These are phyloP conservation scores for Lacerta bilineata DNA, from an alignment of 2,797 vertebrate genomes.

Conservation along the genomic window DNA sequence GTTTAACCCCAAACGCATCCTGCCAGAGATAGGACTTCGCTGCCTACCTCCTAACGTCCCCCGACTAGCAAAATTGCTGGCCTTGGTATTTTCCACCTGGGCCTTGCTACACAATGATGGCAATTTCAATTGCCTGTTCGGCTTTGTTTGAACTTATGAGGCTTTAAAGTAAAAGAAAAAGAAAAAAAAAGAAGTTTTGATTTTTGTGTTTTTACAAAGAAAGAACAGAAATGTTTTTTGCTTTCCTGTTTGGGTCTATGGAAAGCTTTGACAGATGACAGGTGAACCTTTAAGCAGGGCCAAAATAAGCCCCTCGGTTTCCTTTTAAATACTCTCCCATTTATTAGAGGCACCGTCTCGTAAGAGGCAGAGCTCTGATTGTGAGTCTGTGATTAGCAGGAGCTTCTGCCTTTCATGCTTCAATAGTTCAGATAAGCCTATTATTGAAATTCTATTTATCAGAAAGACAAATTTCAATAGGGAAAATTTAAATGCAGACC, in stretches of 20 bases:
- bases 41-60: neutral
- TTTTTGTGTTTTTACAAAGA: neutral
- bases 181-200: neutral
- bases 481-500: slow-evolving; percentile 39
- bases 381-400: slow-evolving; percentile 54
- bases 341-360: slow-evolving; percentile 32
- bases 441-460: slow-evolving; percentile 25
- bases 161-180: neutral
- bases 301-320: slow-evolving; percentile 9
- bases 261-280: slow-evolving; percentile 38
- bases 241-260: slow-evolving; percentile 19
- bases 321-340: slow-evolving; percentile 17
- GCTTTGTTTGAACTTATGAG: slow-evolving; percentile 1
- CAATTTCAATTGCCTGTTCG: neutral
- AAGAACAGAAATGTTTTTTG: neutral
- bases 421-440: slow-evolving; percentile 55
- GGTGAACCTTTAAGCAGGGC: slow-evolving; percentile 35
- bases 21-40: slow-evolving; percentile 6
- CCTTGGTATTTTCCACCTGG: neutral
- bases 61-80: neutral
- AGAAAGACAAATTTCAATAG: slow-evolving; percentile 46
- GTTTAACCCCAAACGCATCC: neutral
- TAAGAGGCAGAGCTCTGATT: slow-evolving; percentile 41
- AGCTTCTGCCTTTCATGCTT: slow-evolving; percentile 38
- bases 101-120: neutral